phyloP scores from a whole-genome alignment of 2,113 vertebrate genomes.

The Chaenocephalus aceratus region DNA sequence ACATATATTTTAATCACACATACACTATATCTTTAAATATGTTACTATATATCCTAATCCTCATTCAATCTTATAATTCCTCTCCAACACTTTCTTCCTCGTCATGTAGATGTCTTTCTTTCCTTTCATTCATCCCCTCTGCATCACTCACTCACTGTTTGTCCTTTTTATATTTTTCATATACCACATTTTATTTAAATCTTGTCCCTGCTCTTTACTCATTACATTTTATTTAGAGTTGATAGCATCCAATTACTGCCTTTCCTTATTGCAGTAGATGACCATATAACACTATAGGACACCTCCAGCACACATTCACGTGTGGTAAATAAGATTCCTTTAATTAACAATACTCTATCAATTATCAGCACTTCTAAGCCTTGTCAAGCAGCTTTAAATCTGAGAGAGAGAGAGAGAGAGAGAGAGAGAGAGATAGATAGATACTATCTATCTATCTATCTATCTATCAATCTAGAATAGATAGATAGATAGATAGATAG shows the following conservation, averaged over 20 bases:
- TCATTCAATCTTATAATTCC: constrained; percentile 5
- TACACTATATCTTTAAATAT: constrained; percentile 6
- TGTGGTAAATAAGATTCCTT: constrained; percentile 34
- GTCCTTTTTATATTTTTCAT: not conserved
- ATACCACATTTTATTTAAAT: constrained; percentile 20
- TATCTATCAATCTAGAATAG: too few species aligned
- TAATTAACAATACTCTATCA: constrained; percentile 34
- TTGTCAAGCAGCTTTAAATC: constrained; percentile 14
- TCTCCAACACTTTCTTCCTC: not conserved
- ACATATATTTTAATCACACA: constrained; percentile 1
- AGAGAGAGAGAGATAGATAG: too few species aligned
- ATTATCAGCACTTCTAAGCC: constrained; percentile 32
- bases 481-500: too few species aligned
- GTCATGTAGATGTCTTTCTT: not conserved
- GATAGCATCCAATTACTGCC: constrained; percentile 48
- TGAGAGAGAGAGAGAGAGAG: too few species aligned
- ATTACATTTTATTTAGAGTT: constrained; percentile 50
- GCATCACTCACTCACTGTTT: not conserved
- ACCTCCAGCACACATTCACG: constrained; percentile 3
- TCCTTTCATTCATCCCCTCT: not conserved
- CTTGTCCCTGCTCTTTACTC: constrained; percentile 11
- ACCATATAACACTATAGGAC: constrained; percentile 21
- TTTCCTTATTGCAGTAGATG: constrained; percentile 25
- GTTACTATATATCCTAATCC: not conserved
- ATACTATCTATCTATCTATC: too few species aligned